Conservation (phyloP, 2,797 vertebrate species). For the Salmo trutta region DNA sequence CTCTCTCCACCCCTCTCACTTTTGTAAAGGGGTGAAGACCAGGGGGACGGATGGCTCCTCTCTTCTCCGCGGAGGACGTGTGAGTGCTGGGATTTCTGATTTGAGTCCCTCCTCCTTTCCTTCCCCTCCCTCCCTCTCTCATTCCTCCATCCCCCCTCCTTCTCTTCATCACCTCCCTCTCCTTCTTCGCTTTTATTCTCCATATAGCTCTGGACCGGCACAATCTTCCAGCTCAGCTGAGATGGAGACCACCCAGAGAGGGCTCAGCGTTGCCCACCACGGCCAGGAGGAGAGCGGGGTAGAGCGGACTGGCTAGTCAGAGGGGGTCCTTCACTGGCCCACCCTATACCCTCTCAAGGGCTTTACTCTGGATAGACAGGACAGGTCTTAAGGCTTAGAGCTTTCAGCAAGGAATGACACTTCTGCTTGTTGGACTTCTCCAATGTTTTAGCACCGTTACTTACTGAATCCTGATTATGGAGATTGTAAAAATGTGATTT, state of each 20-base stretch:
- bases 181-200: constrained; percentile 7
- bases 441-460: background rate
- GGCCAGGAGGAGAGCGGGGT: constrained; percentile 36
- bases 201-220: constrained; percentile 22
- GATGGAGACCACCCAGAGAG: constrained; percentile 4
- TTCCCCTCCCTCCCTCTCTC: constrained; percentile 15
- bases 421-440: background rate
- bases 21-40: constrained; percentile 34
- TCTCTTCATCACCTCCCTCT: constrained; percentile 25
- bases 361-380: background rate
- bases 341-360: constrained; percentile 1
- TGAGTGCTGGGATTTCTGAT: constrained; percentile 59
- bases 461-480: background rate
- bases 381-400: background rate
- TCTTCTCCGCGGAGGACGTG: constrained; percentile 46
- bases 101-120: constrained; percentile 36
- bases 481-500: background rate
- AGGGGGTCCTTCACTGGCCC: background rate
- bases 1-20: too few species aligned
- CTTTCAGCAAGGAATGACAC: background rate
- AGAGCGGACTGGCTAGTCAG: background rate
- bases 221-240: constrained; percentile 12
- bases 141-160: constrained; percentile 25
- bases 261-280: constrained; percentile 18
- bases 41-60: constrained; percentile 37